phyloP scores from a whole-genome alignment of 2,797 vertebrate species.

The Phyllotis vaccarum region DNA sequence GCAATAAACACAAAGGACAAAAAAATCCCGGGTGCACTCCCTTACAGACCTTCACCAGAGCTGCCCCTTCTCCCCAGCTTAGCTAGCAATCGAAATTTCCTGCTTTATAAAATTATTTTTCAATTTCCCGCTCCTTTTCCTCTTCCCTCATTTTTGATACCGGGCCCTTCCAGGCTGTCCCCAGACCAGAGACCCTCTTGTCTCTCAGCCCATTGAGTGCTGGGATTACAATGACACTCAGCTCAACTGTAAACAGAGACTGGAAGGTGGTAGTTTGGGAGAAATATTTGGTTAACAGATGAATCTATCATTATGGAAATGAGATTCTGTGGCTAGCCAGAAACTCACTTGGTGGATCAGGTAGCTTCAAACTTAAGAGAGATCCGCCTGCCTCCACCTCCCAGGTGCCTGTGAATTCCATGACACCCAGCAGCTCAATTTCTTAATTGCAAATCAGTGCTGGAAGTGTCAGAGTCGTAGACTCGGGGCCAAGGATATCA shows the following conservation, averaged over 20 bases:
- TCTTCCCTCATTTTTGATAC: background rate
- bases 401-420: background rate
- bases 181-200: background rate
- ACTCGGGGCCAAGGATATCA: background rate
- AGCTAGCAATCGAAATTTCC: background rate
- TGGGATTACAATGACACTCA: background rate
- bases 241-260: background rate
- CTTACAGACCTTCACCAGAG: background rate
- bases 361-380: background rate
- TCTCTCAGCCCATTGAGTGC: background rate
- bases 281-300: constrained; percentile 21
- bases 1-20: constrained; percentile 19
- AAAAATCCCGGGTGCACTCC: constrained; percentile 57
- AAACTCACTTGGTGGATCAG: background rate
- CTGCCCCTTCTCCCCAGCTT: constrained; percentile 3
- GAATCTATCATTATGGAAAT: background rate
- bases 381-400: background rate
- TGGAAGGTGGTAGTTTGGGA: background rate
- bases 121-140: background rate
- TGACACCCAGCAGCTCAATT: background rate
- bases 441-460: background rate
- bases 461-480: background rate
- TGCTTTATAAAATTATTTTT: background rate
- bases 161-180: background rate
- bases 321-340: background rate